These are phyloP conservation scores for Lithophane socia DNA, from an alignment of 2,888 invertebrate genomes.

Conservation along the genomic window DNA sequence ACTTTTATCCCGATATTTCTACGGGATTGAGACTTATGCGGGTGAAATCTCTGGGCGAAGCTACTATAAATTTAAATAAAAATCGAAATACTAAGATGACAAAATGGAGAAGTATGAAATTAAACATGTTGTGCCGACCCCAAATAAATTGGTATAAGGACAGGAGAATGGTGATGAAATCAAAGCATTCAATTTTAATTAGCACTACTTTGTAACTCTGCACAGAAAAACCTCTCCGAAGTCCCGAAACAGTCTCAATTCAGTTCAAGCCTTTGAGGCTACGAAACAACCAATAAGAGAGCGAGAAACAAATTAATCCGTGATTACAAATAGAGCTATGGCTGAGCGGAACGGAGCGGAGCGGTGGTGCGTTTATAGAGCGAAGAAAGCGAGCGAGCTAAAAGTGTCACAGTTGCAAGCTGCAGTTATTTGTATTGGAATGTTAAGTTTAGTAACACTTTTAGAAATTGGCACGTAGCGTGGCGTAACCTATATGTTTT, in stretches of 20 bases:
- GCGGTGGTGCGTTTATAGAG: constrained; percentile 18
- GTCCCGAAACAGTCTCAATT: neutral
- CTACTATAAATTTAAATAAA: no score
- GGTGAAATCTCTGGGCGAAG: no score
- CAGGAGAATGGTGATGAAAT: no score
- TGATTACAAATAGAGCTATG: constrained; percentile 15
- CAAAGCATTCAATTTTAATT: no score
- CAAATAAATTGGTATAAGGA: no score
- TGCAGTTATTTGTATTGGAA: constrained; percentile 16
- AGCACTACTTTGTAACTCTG: neutral
- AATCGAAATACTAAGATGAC: no score
- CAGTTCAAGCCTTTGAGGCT: neutral
- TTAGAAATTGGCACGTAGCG: neutral
- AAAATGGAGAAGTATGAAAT: no score
- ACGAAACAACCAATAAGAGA: constrained; percentile 6
- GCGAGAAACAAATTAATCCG: constrained; percentile 27
- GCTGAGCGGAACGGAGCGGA: neutral
- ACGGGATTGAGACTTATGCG: no score
- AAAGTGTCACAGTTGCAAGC: constrained; percentile 17
- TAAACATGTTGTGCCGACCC: no score
- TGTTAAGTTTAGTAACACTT: constrained; percentile 10
- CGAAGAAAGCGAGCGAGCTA: constrained; percentile 17
- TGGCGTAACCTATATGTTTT: neutral
- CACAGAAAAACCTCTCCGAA: neutral
- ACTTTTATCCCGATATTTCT: no score